phyloP scores from a whole-genome alignment of 2,888 invertebrate genomes.

The Diploptera punctata region DNA sequence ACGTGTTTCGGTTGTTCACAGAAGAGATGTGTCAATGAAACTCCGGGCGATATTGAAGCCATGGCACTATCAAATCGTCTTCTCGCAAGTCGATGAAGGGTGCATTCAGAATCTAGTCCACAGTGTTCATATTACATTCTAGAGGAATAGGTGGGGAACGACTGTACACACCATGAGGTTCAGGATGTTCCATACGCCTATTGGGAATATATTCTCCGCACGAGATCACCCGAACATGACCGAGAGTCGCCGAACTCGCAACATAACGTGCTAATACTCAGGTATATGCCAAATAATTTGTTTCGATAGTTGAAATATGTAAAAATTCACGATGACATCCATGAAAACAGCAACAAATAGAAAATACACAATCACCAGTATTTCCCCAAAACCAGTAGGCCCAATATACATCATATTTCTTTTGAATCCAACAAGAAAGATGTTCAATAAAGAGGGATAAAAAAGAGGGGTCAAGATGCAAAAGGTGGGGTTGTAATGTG shows the following conservation, averaged over 20 bases:
- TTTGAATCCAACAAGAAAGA: neutral
- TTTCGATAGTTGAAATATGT: neutral
- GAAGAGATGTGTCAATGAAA: neutral
- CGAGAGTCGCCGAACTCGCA: conserved; percentile 23
- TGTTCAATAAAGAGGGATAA: neutral
- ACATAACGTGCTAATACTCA: neutral
- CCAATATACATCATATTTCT: neutral
- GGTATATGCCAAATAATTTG: neutral
- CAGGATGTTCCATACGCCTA: conserved; percentile 25
- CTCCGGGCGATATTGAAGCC: conserved; percentile 22
- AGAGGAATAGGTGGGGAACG: conserved; percentile 12
- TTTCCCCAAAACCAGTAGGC: neutral
- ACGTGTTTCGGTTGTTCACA: too few relatives aligned
- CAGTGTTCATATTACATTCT: conserved; percentile 15
- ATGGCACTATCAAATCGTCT: conserved; percentile 1
- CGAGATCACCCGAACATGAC: conserved; percentile 21
- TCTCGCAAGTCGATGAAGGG: too few relatives aligned
- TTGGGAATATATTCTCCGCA: conserved; percentile 28
- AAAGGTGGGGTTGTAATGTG: conserved; percentile 7
- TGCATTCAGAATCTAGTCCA: neutral
- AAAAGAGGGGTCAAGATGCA: neutral
- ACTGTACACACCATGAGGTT: conserved; percentile 24
- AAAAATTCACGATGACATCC: too few relatives aligned
- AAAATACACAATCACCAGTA: neutral
- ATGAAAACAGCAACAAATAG: too few relatives aligned